phyloP scores from a whole-genome alignment of 2,113 vertebrate genomes.

The Rhea americana region DNA sequence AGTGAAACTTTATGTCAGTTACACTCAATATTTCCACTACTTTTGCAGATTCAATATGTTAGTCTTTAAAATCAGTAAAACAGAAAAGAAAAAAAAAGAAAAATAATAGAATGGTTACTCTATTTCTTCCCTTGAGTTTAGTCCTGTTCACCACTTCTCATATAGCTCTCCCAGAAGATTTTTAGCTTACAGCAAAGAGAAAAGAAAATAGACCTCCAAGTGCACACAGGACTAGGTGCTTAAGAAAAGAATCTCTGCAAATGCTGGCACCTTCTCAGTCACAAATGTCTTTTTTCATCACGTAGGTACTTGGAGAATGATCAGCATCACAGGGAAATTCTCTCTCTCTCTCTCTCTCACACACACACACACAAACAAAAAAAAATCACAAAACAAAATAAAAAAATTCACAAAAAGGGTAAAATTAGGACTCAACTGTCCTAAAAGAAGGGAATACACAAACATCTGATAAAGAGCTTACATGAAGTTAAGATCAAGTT shows the following conservation, averaged over 20 bases:
- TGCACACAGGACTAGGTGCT: not conserved
- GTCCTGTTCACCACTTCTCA: not conserved
- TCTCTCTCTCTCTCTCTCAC: too few species aligned
- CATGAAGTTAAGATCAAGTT: not conserved
- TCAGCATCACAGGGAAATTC: not conserved
- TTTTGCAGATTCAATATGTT: not conserved
- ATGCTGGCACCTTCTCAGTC: not conserved
- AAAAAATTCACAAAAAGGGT: not conserved
- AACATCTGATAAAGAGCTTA: not conserved
- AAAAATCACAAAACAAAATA: not conserved
- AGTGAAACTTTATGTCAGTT: not conserved
- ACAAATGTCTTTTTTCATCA: not conserved
- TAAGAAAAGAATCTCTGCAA: not conserved
- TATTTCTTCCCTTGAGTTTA: not conserved
- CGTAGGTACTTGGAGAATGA: not conserved
- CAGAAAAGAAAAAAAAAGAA: not conserved
- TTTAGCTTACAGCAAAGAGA: not conserved
- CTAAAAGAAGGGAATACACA: not conserved
- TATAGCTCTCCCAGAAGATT: not conserved
- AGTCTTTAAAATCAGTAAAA: not conserved
- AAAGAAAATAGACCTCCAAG: not conserved
- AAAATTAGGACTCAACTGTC: not conserved
- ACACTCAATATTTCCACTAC: not conserved
- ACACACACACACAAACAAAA: not conserved
- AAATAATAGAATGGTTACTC: not conserved